phyloP scores from a whole-genome alignment of 2,113 vertebrate genomes.

The Bubalus kerabau region DNA sequence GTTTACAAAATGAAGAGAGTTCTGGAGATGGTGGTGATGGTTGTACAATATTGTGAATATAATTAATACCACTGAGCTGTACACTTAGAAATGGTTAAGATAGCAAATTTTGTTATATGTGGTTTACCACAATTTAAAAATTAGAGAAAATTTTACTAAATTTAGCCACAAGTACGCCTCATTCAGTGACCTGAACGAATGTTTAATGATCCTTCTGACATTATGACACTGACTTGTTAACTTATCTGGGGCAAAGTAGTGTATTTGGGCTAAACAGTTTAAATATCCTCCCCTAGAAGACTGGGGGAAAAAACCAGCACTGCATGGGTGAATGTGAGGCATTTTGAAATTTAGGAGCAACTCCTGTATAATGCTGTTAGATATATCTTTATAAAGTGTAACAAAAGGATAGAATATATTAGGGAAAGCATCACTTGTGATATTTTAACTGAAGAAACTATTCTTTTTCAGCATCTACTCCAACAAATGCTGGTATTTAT shows the following conservation, averaged over 20 bases:
- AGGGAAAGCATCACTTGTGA: neutral
- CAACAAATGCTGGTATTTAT: neutral
- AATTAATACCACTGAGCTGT: neutral
- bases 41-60: neutral
- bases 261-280: neutral
- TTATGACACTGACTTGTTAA: neutral
- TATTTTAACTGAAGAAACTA: neutral
- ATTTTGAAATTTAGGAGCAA: neutral
- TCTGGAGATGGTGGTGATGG: neutral
- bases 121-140: neutral
- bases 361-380: neutral
- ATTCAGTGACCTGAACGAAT: neutral
- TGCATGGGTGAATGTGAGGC: neutral
- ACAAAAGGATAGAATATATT: neutral
- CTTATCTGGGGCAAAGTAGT: neutral
- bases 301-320: fast-evolving
- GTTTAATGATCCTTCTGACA: neutral
- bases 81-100: neutral
- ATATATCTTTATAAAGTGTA: neutral
- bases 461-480: neutral
- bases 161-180: neutral
- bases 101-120: neutral
- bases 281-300: neutral
- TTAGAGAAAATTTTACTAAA: neutral
- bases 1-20: neutral